Percentiles rank a stretch among this genome's conserved stretches.
phyloP scores from a whole-genome alignment of 2,797 vertebrate species.

The Tragopan temminckii region DNA sequence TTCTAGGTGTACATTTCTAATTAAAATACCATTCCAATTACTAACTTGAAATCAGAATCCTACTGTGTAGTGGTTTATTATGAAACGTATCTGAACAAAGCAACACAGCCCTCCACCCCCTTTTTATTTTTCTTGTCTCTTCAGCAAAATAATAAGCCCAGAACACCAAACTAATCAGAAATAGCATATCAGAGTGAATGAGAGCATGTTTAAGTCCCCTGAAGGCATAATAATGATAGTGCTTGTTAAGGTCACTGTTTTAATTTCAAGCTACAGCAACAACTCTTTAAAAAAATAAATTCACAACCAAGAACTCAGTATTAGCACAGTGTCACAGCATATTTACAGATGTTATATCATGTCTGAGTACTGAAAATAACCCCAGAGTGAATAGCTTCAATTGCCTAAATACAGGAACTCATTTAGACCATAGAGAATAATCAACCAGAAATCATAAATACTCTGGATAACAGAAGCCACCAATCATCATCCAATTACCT shows the following conservation, averaged over 20 bases:
- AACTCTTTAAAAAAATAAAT: constrained; percentile 11
- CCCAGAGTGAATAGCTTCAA: neutral
- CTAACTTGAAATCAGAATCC: constrained; percentile 6
- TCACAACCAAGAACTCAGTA: neutral
- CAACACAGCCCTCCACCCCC: neutral
- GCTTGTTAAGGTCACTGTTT: constrained; percentile 39
- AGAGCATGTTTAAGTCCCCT: neutral
- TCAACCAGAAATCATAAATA: neutral
- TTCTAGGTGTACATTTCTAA: constrained; percentile 10
- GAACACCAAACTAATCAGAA: neutral
- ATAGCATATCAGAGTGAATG: neutral
- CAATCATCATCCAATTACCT: neutral
- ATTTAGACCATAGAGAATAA: neutral
- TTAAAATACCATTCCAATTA: neutral
- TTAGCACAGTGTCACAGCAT: neutral
- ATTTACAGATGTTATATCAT: neutral
- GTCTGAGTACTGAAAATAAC: neutral
- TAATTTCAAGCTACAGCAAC: constrained; percentile 1
- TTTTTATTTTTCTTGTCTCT: neutral
- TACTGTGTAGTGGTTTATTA: neutral
- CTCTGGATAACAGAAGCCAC: neutral
- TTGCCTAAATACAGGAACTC: neutral
- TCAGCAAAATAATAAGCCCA: constrained; percentile 3
- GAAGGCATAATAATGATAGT: neutral
- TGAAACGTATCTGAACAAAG: neutral